phyloP scores from a whole-genome alignment of 2,797 vertebrate species.

The Darevskia nairensis region DNA sequence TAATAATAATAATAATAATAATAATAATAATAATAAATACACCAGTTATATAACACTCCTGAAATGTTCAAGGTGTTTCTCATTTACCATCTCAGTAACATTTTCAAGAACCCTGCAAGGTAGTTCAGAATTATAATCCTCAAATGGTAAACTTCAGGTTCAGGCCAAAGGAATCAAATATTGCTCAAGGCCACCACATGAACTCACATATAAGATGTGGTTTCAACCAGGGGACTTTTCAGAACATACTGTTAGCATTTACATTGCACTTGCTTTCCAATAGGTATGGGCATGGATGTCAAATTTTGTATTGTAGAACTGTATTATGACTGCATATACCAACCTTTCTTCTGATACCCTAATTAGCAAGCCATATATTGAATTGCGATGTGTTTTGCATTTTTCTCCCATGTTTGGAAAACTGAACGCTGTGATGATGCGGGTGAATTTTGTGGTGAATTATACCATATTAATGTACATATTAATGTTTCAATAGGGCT shows the following conservation, averaged over 20 bases:
- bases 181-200: neutral
- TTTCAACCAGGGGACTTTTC: neutral
- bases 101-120: conserved; percentile 7
- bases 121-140: neutral
- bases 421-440: neutral
- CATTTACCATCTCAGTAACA: neutral
- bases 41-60: neutral
- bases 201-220: neutral
- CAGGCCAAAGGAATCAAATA: neutral
- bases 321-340: neutral
- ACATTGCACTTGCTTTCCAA: neutral
- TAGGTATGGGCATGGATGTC: neutral
- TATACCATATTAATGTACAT: neutral
- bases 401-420: neutral
- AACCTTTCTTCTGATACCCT: neutral
- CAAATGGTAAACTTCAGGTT: too few species aligned
- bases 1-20: neutral
- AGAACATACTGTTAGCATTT: neutral
- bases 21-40: neutral
- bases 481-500: neutral
- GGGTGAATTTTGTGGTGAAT: neutral
- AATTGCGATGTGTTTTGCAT: neutral
- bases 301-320: neutral
- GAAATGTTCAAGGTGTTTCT: neutral
- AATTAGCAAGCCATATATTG: neutral